Conservation (phyloP, 1,140 invertebrate species). For the Heterodera schachtii region DNA sequence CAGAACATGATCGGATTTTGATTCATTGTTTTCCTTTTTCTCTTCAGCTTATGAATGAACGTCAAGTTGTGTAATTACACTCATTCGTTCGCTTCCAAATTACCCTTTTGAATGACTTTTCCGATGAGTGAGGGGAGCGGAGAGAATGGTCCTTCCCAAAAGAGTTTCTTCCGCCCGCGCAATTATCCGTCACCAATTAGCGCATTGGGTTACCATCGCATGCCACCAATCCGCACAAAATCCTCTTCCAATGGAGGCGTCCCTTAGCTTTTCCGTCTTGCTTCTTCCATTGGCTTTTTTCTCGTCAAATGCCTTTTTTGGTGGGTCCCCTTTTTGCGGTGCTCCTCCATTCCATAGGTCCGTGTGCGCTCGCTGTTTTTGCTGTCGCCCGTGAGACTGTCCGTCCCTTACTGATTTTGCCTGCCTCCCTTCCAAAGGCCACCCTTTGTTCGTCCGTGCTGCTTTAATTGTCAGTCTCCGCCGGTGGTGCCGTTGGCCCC, state of each 20-base stretch:
- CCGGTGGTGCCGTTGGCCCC: not conserved
- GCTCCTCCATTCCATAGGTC: not conserved
- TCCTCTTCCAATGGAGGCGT: not conserved
- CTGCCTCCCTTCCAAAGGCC: not conserved
- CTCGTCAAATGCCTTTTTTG: not conserved
- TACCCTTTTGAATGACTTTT: too few species aligned
- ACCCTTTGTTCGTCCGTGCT: not conserved
- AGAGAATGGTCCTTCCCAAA: not conserved
- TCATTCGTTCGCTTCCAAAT: too few species aligned
- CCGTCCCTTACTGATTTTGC: not conserved
- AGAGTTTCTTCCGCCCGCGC: not conserved
- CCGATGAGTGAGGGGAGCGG: not conserved
- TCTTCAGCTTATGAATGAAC: not conserved
- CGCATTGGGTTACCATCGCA: not conserved
- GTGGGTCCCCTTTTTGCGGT: not conserved
- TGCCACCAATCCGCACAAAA: not conserved
- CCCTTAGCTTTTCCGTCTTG: not conserved
- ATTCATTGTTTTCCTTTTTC: not conserved
- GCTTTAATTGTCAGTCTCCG: not conserved
- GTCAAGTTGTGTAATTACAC: too few species aligned
- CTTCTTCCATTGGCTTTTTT: not conserved
- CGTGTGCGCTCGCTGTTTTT: not conserved
- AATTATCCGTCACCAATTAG: not conserved
- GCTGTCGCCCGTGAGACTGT: not conserved
- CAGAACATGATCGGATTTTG: constrained; percentile 69